A percentile compares a stretch with the other conserved stretches of the same genome.
Conservation (phyloP, 2,888 invertebrate genomes). For the Lysandra bellargus region DNA sequence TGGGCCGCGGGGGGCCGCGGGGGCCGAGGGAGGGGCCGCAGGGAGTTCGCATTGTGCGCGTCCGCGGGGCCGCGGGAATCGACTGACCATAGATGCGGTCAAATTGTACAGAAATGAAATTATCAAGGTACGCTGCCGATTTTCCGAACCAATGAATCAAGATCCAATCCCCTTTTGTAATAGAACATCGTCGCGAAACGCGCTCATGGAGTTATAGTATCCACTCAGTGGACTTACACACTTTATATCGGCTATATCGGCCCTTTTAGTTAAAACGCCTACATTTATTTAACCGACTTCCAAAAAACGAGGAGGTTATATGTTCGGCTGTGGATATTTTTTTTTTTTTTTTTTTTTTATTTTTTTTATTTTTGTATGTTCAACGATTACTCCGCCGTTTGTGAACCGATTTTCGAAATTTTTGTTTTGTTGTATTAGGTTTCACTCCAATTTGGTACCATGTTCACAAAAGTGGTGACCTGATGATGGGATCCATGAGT, state of each 20-base stretch:
- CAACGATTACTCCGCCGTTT: too few species aligned
- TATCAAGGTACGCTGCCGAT: conserved; percentile 81
- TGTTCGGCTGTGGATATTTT: too few species aligned
- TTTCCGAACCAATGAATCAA: conserved; percentile 81
- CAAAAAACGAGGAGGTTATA: too few species aligned
- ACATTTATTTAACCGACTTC: too few species aligned
- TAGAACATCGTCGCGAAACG: conserved; percentile 79
- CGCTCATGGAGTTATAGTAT: conserved; percentile 73
- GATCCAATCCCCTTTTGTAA: conserved; percentile 81
- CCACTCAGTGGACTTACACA: conserved; percentile 72
- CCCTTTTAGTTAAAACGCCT: conserved; percentile 43
- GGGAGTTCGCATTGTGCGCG: conserved; percentile 71
- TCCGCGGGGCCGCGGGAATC: conserved; percentile 75
- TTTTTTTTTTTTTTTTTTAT: too few species aligned
- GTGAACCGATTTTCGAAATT: too few species aligned
- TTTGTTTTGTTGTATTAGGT: too few species aligned
- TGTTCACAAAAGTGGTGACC: too few species aligned
- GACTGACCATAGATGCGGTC: conserved; percentile 79
- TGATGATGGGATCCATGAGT: too few species aligned
- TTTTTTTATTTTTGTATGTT: too few species aligned
- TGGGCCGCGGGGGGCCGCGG: conserved; percentile 72
- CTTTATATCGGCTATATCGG: conserved; percentile 49
- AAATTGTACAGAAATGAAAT: conserved; percentile 82
- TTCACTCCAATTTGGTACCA: too few species aligned
- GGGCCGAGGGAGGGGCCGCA: conserved; percentile 57